Evolutionary conservation across 1,140 invertebrate species (phyloP).

Genomic region (Pomacea maculata): DNA sequence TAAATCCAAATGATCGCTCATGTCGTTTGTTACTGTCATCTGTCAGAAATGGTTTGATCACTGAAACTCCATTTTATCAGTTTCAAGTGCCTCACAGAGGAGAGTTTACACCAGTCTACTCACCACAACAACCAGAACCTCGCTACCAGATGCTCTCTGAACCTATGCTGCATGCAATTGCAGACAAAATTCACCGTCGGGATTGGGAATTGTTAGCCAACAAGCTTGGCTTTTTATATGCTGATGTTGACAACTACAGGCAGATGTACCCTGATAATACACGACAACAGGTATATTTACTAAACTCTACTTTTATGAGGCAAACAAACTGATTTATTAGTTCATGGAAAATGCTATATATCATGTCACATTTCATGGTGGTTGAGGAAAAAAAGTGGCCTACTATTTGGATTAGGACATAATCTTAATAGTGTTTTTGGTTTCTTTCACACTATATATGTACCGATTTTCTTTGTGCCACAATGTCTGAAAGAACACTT

Average conservation of each 20-base stretch:
- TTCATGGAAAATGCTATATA: background rate
- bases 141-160: slow-evolving; percentile 48
- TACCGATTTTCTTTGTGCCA: background rate
- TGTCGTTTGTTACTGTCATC: background rate
- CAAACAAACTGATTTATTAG: background rate
- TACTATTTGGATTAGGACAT: background rate
- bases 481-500: background rate
- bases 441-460: background rate
- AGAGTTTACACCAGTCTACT: too few relatives aligned
- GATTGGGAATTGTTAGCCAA: slow-evolving; percentile 60
- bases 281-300: slow-evolving; percentile 42
- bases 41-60: too few relatives aligned
- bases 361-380: background rate
- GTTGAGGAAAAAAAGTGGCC: background rate
- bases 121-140: background rate
- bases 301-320: too few relatives aligned
- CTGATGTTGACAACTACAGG: slow-evolving; percentile 54
- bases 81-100: too few relatives aligned
- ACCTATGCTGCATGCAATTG: slow-evolving; percentile 43
- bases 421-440: background rate
- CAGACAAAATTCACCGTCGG: slow-evolving; percentile 48
- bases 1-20: background rate
- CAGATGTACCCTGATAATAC: slow-evolving; percentile 36
- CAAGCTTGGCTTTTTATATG: slow-evolving; percentile 51
- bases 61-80: too few relatives aligned